A percentile compares a stretch with the other conserved stretches of the same genome.
These are phyloP conservation scores for Lysandra coridon DNA, from an alignment of 2,888 invertebrate genomes.

Conservation along the genomic window DNA sequence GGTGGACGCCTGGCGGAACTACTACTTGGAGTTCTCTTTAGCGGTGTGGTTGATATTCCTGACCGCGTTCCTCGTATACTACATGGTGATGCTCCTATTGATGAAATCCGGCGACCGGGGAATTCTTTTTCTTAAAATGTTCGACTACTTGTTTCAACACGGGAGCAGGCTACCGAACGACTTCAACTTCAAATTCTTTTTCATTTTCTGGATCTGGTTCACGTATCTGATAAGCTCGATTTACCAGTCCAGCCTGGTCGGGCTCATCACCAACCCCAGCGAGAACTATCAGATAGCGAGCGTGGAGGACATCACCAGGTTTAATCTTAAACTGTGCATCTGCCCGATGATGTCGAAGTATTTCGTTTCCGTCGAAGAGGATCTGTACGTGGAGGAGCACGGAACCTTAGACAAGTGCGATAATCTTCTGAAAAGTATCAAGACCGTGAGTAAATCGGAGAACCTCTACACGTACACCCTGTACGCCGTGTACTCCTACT, in stretches of 20 bases:
- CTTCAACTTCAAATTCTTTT: slow-evolving; percentile 42
- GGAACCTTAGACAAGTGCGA: slow-evolving; percentile 38
- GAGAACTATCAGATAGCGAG: slow-evolving; percentile 52
- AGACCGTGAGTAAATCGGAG: slow-evolving; percentile 47
- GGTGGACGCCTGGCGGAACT: slow-evolving; percentile 48
- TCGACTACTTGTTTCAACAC: slow-evolving; percentile 49
- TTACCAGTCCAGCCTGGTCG: slow-evolving; percentile 53
- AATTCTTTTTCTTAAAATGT: slow-evolving; percentile 46
- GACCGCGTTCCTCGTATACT: slow-evolving; percentile 44
- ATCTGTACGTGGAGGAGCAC: slow-evolving; percentile 27
- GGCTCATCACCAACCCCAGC: slow-evolving; percentile 49
- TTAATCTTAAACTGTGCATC: slow-evolving; percentile 53
- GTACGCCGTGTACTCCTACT: slow-evolving; percentile 47
- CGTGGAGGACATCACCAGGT: slow-evolving; percentile 43
- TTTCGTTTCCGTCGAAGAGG: slow-evolving; percentile 33
- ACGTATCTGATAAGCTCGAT: slow-evolving; percentile 50
- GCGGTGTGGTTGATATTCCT: slow-evolving; percentile 50
- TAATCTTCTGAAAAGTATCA: slow-evolving; percentile 46
- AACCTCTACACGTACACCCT: slow-evolving; percentile 49
- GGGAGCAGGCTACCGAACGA: slow-evolving; percentile 42
- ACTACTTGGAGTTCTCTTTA: slow-evolving; percentile 50
- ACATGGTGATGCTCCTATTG: slow-evolving; percentile 43
- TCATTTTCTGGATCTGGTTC: slow-evolving; percentile 56
- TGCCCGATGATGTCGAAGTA: slow-evolving; percentile 45
- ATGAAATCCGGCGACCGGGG: slow-evolving; percentile 45